Percentiles rank a stretch among this genome's conserved stretches.
phyloP scores from a whole-genome alignment of 2,113 vertebrate species.

The Xenopus tropicalis region UCB_Xtro_10.0 CM004443.2:165371001-165371500 shows the following conservation, averaged over 20 bases:
- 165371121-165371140: conserved; percentile 64
- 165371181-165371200: conserved; percentile 88
- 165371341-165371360: conserved; percentile 86
- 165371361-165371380: conserved; percentile 68
- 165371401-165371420: conserved; percentile 48
- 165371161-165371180: conserved; percentile 99
- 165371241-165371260: conserved; percentile 96
- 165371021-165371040: no score
- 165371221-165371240: conserved; percentile 75
- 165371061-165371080: no score
- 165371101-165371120: not conserved
- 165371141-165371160: conserved; percentile 91
- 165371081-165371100: not conserved
- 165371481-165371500: conserved; percentile 25
- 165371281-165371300: conserved; percentile 53
- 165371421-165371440: conserved; percentile 64
- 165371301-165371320: conserved; percentile 81
- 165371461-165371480: conserved; percentile 51
- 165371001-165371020: no score
- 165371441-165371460: conserved; percentile 66
- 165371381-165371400: conserved; percentile 59
- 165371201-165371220: conserved; percentile 32
- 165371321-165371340: conserved; percentile 94
- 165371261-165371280: conserved; percentile 90
- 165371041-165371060: no score